Percentiles rank a stretch among this genome's conserved stretches.
phyloP scores from a whole-genome alignment of 2,113 vertebrate species.

The Macrotus californicus region DNA sequence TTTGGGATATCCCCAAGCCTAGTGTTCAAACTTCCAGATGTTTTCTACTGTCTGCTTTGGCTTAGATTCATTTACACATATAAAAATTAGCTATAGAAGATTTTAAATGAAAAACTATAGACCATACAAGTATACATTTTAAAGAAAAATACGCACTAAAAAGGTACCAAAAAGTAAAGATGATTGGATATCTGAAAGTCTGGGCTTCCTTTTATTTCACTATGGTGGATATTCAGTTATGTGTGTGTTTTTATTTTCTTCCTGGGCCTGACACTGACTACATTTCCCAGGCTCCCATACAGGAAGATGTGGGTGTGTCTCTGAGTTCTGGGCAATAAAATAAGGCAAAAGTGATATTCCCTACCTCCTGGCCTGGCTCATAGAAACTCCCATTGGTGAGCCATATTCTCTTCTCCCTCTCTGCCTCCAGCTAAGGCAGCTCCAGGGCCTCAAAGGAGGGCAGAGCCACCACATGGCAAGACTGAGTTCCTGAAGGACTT shows the following conservation, averaged over 20 bases:
- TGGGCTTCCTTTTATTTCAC: neutral
- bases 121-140: neutral
- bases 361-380: neutral
- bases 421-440: neutral
- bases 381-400: neutral
- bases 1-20: neutral
- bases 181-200: neutral
- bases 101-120: neutral
- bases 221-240: neutral
- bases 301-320: neutral
- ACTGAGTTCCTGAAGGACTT: neutral
- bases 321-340: neutral
- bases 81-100: neutral
- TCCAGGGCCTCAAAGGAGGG: neutral
- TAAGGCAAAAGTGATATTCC: neutral
- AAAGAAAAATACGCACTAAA: constrained; percentile 3
- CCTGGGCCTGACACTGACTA: neutral
- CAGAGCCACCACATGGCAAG: neutral
- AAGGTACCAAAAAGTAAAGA: neutral
- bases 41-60: neutral
- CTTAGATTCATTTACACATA: neutral
- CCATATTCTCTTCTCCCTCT: neutral
- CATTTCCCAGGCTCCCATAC: neutral
- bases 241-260: neutral
- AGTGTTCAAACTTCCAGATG: neutral